phyloP scores from a whole-genome alignment of 1,140 invertebrate species.

The Solenopsis invicta region DNA sequence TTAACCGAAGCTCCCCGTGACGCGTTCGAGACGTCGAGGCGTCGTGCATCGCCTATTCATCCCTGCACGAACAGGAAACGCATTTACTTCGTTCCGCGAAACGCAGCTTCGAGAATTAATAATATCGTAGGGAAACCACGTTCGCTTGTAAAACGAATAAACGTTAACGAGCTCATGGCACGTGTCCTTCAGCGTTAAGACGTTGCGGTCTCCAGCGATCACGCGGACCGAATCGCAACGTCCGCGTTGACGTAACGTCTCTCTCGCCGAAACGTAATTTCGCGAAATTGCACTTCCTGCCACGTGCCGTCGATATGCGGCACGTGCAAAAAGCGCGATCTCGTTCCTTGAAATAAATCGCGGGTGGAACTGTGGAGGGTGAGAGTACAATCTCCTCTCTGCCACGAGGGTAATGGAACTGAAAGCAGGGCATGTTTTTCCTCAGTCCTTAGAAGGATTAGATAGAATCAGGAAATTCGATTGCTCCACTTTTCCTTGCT shows the following conservation, averaged over 20 bases:
- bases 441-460: background rate
- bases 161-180: background rate
- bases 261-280: slow-evolving; percentile 38
- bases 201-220: background rate
- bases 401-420: background rate
- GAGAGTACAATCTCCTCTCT: background rate
- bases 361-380: background rate
- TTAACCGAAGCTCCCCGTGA: background rate
- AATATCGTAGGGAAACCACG: too few species aligned
- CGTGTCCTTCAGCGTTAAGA: slow-evolving; percentile 1
- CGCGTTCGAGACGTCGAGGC: background rate
- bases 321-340: background rate
- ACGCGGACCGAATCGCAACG: background rate
- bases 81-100: too few species aligned
- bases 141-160: background rate
- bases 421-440: background rate
- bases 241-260: background rate
- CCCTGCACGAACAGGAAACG: too few species aligned
- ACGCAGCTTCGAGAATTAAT: too few species aligned
- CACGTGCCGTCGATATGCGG: background rate
- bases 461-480: background rate
- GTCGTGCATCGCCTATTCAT: too few species aligned
- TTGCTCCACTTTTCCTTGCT: background rate
- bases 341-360: background rate
- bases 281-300: slow-evolving; percentile 45